Percentiles rank a stretch among this genome's conserved stretches.
Evolutionary conservation across 1,140 invertebrate genomes (phyloP).

Genomic region (Drosophila ohnishii): DNA sequence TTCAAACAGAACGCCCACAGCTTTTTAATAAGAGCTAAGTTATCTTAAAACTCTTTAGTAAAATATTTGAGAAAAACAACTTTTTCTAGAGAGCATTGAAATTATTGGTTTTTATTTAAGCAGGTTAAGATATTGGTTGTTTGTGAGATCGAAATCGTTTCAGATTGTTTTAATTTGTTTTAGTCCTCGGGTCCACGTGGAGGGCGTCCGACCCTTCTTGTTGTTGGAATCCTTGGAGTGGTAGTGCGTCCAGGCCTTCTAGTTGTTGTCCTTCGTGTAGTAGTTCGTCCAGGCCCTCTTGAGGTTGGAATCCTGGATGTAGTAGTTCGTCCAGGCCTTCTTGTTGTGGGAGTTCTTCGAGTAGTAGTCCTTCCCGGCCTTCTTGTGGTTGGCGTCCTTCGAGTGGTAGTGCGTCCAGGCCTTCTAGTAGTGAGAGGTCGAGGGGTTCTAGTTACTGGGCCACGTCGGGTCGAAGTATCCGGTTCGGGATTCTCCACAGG

Average conservation of each 20-base stretch:
- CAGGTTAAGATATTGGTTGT: not conserved
- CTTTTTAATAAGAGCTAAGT: no score
- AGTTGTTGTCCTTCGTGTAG: not conserved
- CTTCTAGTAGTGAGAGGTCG: not conserved
- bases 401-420: not conserved
- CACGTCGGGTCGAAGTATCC: not conserved
- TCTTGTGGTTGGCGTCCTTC: not conserved
- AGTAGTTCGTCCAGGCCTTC: not conserved
- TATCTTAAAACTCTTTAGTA: no score
- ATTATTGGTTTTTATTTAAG: conserved; percentile 5
- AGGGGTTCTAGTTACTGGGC: not conserved
- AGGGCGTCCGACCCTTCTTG: not conserved
- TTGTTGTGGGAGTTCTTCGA: not conserved
- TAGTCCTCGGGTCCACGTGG: not conserved
- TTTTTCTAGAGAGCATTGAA: conserved; percentile 27
- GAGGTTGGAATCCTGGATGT: not conserved
- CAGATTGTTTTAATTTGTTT: not conserved
- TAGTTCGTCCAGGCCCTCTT: not conserved
- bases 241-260: not conserved
- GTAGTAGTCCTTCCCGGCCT: not conserved
- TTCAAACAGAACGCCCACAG: no score
- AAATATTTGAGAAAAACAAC: not conserved
- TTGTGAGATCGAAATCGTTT: not conserved
- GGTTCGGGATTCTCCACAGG: not conserved
- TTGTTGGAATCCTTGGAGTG: not conserved